Conservation (phyloP, 1,140 invertebrate species). For the Venturia canescens region DNA sequence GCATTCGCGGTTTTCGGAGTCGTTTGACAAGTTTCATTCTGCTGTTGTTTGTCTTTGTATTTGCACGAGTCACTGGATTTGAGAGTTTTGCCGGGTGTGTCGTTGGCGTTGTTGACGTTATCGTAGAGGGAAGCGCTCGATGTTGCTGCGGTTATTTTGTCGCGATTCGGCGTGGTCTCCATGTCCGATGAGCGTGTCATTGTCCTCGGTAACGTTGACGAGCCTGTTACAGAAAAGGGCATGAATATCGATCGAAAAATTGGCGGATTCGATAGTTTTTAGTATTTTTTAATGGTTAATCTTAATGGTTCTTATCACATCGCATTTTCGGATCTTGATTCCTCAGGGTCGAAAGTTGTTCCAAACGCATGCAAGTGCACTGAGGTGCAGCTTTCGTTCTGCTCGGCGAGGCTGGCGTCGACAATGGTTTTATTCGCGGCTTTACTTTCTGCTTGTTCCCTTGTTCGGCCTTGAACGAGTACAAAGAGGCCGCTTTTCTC, state of each 20-base stretch:
- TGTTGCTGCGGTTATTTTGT: constrained; percentile 88
- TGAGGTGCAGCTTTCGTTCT: constrained; percentile 92
- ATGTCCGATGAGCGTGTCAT: constrained; percentile 84
- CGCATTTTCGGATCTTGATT: constrained; percentile 91
- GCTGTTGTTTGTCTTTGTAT: constrained; percentile 71
- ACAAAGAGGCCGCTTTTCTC: constrained; percentile 96
- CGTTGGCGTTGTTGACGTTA: constrained; percentile 81
- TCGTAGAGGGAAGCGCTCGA: constrained; percentile 94
- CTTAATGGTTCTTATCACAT: constrained; percentile 60
- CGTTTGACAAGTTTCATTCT: constrained; percentile 73
- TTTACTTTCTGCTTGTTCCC: constrained; percentile 91
- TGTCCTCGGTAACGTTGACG: constrained; percentile 89
- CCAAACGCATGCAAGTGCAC: constrained; percentile 96
- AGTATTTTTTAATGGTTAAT: neutral
- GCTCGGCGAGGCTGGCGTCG: constrained; percentile 95
- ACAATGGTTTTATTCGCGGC: constrained; percentile 90
- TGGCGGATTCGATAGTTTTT: neutral
- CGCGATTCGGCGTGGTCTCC: constrained; percentile 79
- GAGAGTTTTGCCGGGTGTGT: constrained; percentile 68
- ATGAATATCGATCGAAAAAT: constrained; percentile 61
- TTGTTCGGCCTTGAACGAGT: constrained; percentile 94
- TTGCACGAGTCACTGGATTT: constrained; percentile 66
- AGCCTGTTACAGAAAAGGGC: constrained; percentile 77
- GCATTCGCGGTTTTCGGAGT: constrained; percentile 75
- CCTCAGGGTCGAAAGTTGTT: constrained; percentile 91